A percentile compares a stretch with the other conserved stretches of the same genome.
These are phyloP conservation scores for Antennarius maculatus DNA, from an alignment of 2,797 vertebrate species.

Conservation along the genomic window DNA sequence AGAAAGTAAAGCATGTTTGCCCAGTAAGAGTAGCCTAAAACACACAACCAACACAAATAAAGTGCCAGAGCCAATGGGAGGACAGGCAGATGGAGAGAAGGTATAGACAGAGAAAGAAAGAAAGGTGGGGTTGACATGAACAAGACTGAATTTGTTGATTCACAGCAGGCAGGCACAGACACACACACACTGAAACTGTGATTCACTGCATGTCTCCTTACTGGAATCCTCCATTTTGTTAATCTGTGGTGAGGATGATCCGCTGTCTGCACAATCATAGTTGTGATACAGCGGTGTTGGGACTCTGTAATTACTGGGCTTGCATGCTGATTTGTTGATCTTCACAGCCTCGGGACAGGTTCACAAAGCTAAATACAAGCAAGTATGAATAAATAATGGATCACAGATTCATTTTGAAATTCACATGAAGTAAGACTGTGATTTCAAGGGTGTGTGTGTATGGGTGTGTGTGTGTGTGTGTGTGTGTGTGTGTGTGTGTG, in stretches of 20 bases:
- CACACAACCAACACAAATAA: conserved; percentile 57
- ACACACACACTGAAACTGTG: conserved; percentile 77
- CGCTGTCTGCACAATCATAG: conserved; percentile 20
- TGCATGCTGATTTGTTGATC: conserved; percentile 17
- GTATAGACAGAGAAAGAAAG: conserved; percentile 17
- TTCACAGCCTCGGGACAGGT: conserved; percentile 19
- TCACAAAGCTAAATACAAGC: conserved; percentile 10
- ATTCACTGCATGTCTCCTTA: conserved; percentile 43
- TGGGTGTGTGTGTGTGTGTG: not conserved
- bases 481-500: not conserved
- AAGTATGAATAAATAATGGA: not conserved
- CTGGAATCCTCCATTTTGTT: conserved; percentile 35
- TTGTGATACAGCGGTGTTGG: conserved; percentile 12
- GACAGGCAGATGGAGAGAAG: conserved; percentile 4
- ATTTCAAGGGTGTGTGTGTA: conserved; percentile 7
- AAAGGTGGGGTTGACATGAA: conserved; percentile 17
- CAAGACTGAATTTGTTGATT: conserved; percentile 49
- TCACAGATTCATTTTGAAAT: conserved; percentile 13
- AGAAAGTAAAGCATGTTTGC: conserved; percentile 66
- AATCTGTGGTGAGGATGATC: conserved; percentile 26
- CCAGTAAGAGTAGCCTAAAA: conserved; percentile 60
- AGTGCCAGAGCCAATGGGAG: conserved; percentile 28
- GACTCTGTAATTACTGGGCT: conserved; percentile 5
- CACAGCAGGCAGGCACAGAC: conserved; percentile 74
- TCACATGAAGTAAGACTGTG: conserved; percentile 14